Evolutionary conservation across 2,797 vertebrate species (phyloP).

Genomic region (Sebastes taczanowskii): DNA sequence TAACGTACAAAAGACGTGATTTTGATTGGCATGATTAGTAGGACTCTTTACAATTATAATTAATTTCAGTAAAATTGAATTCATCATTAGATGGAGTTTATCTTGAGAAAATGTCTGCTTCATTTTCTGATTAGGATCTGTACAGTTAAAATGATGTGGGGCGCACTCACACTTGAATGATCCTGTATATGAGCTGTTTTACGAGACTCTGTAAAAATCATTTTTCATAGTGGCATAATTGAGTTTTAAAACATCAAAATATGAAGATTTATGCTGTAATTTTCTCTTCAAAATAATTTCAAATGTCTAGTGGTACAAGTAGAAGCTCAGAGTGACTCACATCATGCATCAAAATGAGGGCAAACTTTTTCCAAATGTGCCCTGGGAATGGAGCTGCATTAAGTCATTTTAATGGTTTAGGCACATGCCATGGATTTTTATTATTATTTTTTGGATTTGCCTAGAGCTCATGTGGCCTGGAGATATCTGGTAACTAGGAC

Average conservation of each 20-base stretch:
- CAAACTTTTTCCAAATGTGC: constrained; percentile 31
- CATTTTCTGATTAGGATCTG: neutral
- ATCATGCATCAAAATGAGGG: constrained; percentile 39
- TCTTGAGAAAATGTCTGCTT: neutral
- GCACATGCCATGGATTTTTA: constrained; percentile 40
- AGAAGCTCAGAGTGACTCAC: constrained; percentile 26
- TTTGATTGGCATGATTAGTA: neutral
- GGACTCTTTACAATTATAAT: neutral
- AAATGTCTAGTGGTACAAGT: constrained; percentile 10
- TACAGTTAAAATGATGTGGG: neutral
- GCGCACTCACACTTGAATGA: neutral
- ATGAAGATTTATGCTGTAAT: neutral
- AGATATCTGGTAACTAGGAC: constrained; percentile 17
- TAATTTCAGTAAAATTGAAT: neutral
- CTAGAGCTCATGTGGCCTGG: constrained; percentile 7
- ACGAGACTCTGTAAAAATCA: neutral
- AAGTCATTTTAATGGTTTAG: constrained; percentile 47
- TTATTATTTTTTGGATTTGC: constrained; percentile 21
- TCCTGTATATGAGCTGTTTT: constrained; percentile 2
- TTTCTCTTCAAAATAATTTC: constrained; percentile 14
- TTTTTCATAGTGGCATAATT: constrained; percentile 9
- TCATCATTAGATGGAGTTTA: neutral
- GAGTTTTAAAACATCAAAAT: constrained; percentile 9
- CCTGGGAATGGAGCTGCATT: constrained; percentile 19
- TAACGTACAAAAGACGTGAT: no score